Evolutionary conservation across 2,888 invertebrate species (phyloP), one percentile per base, ranked within the genome.

Genomic region (Tridacna crocea): DNA sequence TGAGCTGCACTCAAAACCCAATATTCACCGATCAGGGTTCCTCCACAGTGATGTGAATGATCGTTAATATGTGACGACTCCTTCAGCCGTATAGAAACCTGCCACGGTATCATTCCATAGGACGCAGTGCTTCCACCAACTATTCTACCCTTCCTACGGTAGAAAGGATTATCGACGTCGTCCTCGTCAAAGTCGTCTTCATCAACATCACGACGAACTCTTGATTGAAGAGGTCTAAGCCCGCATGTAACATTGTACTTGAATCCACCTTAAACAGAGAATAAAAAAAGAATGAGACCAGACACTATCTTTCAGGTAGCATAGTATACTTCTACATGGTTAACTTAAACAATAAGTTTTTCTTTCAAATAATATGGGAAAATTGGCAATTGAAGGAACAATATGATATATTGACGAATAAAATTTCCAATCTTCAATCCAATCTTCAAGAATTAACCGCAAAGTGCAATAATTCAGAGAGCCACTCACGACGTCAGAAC

Each of bases 1-100:
- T 94, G 94, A 8, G 93, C 94, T 19, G 94, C 94, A 76, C 91
- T 92, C 47, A 94, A 85, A 8, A 94, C 82, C 93, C 93, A 94
- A 72, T 88, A 83, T 63, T 91, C 89, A 83, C 87, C 88, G 58
- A 93, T 72, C 46, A 93, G 90, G 55, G 92, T 91, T 13, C 90
- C 94, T 12, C 94, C 93, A 89, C 93, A 93, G 84, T 87, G 89
- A 75, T 92, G 92, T 17, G 65, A n/a, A 58, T 58, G 65, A 17
- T 63, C 24, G 17, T 79, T 80, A 51, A 80, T 66, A 24, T 74
- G 73, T 12, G 75, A 61, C 13, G 77, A 68, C 19, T 79, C 46
- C 11, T 80, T 36, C 27, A 82, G 80, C 36, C 88, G 70, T 17
- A 93, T 84, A 0, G 91, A 88, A 11, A 90, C 93, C 84, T 93